phyloP scores from a whole-genome alignment of 1,140 invertebrate genomes.

The Drosophila nigromelanica region DNA sequence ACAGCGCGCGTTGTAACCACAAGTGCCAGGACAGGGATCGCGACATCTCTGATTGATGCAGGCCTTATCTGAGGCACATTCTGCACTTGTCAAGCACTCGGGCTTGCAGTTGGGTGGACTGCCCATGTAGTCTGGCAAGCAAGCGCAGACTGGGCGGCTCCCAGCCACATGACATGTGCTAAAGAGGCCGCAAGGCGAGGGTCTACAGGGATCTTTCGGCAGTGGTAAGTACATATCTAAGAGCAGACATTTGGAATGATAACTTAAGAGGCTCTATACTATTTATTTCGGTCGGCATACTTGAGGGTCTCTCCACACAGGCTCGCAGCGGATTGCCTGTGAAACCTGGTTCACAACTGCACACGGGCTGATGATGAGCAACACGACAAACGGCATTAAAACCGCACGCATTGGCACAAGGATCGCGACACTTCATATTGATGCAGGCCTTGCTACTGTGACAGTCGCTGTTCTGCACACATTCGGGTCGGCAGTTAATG shows the following conservation, averaged over 20 bases:
- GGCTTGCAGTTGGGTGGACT: slow-evolving; percentile 91
- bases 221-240: slow-evolving; percentile 85
- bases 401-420: slow-evolving; percentile 91
- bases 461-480: slow-evolving; percentile 92
- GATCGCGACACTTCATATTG: slow-evolving; percentile 92
- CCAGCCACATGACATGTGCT: slow-evolving; percentile 90
- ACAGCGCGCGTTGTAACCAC: slow-evolving; percentile 92
- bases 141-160: slow-evolving; percentile 91
- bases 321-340: slow-evolving; percentile 90
- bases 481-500: slow-evolving; percentile 91
- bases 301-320: slow-evolving; percentile 87
- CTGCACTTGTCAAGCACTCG: slow-evolving; percentile 92
- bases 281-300: slow-evolving; percentile 84
- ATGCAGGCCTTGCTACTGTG: slow-evolving; percentile 89
- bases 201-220: slow-evolving; percentile 89
- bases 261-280: slow-evolving; percentile 22
- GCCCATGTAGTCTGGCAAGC: slow-evolving; percentile 90
- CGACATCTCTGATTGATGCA: slow-evolving; percentile 91
- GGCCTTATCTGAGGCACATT: slow-evolving; percentile 91
- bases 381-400: slow-evolving; percentile 92
- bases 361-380: slow-evolving; percentile 92
- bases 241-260: slow-evolving; percentile 52
- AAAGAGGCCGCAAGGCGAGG: slow-evolving; percentile 92
- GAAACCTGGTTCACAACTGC: slow-evolving; percentile 90
- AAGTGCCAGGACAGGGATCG: slow-evolving; percentile 92